Conservation (phyloP, 2,113 vertebrate species). For the Nothocercus nigrocapillus region DNA sequence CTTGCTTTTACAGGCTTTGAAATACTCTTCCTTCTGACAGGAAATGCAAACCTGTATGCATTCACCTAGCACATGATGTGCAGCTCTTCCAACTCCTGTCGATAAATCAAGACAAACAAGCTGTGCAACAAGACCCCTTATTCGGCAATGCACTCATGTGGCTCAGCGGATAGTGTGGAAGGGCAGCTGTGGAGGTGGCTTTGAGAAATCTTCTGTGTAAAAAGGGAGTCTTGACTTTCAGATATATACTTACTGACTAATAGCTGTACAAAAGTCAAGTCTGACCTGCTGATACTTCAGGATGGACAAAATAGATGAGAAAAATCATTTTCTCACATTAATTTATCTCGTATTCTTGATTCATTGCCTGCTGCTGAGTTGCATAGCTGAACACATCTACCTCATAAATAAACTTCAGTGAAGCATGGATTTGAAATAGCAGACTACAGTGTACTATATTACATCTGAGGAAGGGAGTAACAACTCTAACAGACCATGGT, state of each 20-base stretch:
- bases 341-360: not conserved
- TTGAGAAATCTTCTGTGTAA: not conserved
- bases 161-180: rapidly evolving
- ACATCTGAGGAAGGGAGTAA: not conserved
- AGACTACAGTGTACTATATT: not conserved
- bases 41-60: not conserved
- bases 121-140: not conserved
- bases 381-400: not conserved
- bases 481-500: not conserved
- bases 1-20: not conserved
- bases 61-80: not conserved
- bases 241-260: not conserved
- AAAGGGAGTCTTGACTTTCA: not conserved
- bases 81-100: not conserved
- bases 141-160: not conserved
- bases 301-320: not conserved
- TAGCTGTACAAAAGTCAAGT: not conserved
- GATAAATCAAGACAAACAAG: not conserved
- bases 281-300: not conserved
- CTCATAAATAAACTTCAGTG: not conserved
- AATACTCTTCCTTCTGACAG: not conserved
- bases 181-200: not conserved
- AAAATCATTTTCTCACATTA: not conserved
- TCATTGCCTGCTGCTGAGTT: not conserved
- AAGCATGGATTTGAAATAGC: not conserved